Conservation (phyloP, 2,113 vertebrate genomes). For the Gymnorhina tibicen region DNA sequence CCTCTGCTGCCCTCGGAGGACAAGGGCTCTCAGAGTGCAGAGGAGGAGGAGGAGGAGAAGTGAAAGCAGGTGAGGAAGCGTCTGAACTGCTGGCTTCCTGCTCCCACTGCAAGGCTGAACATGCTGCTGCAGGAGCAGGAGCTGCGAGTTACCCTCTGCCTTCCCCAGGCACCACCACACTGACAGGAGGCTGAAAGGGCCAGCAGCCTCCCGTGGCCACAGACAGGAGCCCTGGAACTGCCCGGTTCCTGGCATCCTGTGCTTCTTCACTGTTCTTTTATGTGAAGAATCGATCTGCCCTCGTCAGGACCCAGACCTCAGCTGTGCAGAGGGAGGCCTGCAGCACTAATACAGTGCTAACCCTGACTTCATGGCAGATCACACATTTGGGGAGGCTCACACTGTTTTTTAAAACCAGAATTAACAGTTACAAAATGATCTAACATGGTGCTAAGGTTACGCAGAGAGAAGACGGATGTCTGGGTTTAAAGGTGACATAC, state of each 20-base stretch:
- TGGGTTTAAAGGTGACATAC: background rate
- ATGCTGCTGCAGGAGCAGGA: background rate
- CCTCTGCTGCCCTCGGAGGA: slow-evolving; percentile 45
- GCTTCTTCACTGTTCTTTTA: background rate
- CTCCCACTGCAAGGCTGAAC: background rate
- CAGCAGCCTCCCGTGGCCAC: background rate
- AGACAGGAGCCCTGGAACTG: background rate
- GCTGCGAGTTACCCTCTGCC: background rate
- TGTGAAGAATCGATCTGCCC: background rate
- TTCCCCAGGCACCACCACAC: background rate
- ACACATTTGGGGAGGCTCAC: background rate
- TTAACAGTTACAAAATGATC: background rate
- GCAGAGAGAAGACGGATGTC: background rate
- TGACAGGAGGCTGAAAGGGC: background rate
- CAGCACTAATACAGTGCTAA: background rate
- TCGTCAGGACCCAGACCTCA: rapidly evolving
- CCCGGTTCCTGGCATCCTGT: background rate
- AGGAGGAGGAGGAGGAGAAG: background rate
- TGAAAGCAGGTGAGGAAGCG: background rate
- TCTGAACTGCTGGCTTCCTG: background rate
- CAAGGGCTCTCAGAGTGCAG: background rate
- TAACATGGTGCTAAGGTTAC: background rate
- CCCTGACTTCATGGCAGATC: background rate
- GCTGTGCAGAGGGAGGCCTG: background rate
- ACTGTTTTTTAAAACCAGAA: background rate